Base-by-base conservation (phyloP, 1,140 invertebrate genomes). In the Bombus confusus region DNA sequence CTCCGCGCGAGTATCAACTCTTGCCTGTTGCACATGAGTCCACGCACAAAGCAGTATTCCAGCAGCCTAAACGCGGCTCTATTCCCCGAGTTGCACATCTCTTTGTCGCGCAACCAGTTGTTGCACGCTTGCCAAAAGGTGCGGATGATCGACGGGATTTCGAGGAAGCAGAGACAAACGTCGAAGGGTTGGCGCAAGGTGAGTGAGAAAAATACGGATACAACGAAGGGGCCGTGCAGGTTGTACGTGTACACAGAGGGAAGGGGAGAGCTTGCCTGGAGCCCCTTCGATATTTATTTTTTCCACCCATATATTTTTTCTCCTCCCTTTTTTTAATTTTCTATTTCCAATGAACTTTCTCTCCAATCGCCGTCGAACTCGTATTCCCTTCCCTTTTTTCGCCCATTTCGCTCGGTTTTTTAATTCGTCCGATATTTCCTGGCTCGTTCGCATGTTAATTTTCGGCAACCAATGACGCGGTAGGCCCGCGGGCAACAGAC, bases 371-470 rank as follows among this genome's bases (percentile, higher is more conserved):
- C 41, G 10, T 15, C 62, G 62, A 34, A 79, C 31, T 22, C 72
- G 22, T 18, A 15, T 34, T 75, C 88, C 80, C 41, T 81, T 77
- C 75, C 57, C 73, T 39, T 69, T 74, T 80, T 57, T 41, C 81
- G 13, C 57, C 62, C 86, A 86, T 86, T 84, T 86, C 86, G 73
- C 68, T 57, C 71, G 74, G 85, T 87, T 93, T 93, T 94, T 93
- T 93, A 93, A 93, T 93, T 94, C 92, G 90, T 78, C 71, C 87
- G 90, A 91, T 93, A 93, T 94, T 93, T 94, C 88, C 90, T 91
- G 93, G 92, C 15, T 93, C 90, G 93, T 89, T 93, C 93, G 91
- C 92, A 94, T 94, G 93, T 94, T 94, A 94, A 94, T 94, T 94
- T 94, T 94, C 91, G 90, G 90, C 91, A 92, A 91, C 88, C 90